Conservation (phyloP, 2,888 invertebrate genomes). For the Eristalis intricaria region DNA sequence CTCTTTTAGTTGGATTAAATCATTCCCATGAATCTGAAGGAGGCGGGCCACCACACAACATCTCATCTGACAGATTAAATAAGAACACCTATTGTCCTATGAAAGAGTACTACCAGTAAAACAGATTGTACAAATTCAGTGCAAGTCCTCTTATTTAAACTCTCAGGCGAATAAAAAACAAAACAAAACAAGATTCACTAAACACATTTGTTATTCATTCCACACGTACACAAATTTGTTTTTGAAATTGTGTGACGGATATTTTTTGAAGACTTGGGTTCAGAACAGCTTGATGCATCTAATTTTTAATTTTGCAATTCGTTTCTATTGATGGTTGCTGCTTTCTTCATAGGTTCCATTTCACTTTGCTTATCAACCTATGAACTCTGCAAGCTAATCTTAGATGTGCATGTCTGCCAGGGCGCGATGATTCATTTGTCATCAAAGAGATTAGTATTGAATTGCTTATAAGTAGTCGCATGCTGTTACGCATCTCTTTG, state of each 20-base stretch:
- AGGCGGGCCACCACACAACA: slow-evolving; percentile 16
- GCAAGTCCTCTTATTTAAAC: slow-evolving; percentile 72
- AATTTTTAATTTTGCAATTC: too few species aligned
- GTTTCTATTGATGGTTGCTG: too few species aligned
- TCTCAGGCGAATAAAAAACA: slow-evolving; percentile 73
- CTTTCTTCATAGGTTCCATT: too few species aligned
- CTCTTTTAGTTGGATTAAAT: slow-evolving; percentile 78
- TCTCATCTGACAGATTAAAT: slow-evolving; percentile 78
- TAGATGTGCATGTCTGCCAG: too few species aligned
- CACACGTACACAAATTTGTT: neutral
- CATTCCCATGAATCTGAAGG: slow-evolving; percentile 6
- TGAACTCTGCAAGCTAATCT: too few species aligned
- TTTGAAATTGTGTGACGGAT: neutral
- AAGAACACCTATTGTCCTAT: slow-evolving; percentile 57
- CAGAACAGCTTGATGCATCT: too few species aligned
- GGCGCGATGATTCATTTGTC: too few species aligned
- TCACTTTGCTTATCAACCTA: too few species aligned
- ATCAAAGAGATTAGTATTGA: too few species aligned
- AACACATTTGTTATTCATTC: neutral
- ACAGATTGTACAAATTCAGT: slow-evolving; percentile 12
- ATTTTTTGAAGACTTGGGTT: too few species aligned
- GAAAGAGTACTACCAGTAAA: neutral
- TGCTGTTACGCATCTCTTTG: too few species aligned
- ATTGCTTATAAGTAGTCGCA: too few species aligned
- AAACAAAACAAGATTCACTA: slow-evolving; percentile 55